Percentiles rank a stretch among this genome's conserved stretches.
phyloP scores from a whole-genome alignment of 2,888 invertebrate species.

The Perizoma flavofasciatum region DNA sequence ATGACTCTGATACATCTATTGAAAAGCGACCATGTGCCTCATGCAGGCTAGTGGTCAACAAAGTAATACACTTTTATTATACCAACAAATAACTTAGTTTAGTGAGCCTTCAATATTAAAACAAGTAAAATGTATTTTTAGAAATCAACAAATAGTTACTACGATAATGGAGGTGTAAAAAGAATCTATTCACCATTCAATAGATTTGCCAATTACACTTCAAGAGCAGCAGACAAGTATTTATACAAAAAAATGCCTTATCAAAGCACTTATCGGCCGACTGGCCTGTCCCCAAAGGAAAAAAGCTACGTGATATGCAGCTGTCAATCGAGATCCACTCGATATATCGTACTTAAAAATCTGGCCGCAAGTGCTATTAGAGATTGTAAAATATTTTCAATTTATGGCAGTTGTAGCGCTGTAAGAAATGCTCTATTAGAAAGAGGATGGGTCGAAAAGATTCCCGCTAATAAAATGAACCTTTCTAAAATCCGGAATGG shows the following conservation, averaged over 20 bases:
- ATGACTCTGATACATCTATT: constrained; percentile 5
- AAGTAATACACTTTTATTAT: constrained; percentile 4
- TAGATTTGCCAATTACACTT: constrained; percentile 43
- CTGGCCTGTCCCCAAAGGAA: constrained; percentile 67
- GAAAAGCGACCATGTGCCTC: constrained; percentile 19
- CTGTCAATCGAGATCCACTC: constrained; percentile 57
- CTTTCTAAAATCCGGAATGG: constrained; percentile 63
- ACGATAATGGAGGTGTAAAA: constrained; percentile 46
- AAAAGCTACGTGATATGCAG: constrained; percentile 63
- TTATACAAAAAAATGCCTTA: constrained; percentile 30
- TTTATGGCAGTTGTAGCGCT: constrained; percentile 78
- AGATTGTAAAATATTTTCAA: constrained; percentile 80
- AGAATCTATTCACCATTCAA: constrained; percentile 48
- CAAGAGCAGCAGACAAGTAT: constrained; percentile 28
- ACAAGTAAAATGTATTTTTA: constrained; percentile 15
- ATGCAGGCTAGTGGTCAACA: constrained; percentile 5
- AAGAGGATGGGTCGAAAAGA: constrained; percentile 90
- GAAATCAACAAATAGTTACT: constrained; percentile 16
- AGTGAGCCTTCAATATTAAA: too few relatives aligned
- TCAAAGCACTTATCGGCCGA: constrained; percentile 38
- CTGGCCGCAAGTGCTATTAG: constrained; percentile 76
- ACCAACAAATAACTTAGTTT: too few relatives aligned
- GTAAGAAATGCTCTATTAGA: constrained; percentile 84
- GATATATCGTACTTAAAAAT: constrained; percentile 66
- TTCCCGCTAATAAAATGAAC: constrained; percentile 70